Base-by-base conservation (phyloP, 2,888 invertebrate species). In the Galerucella calmariensis region DNA sequence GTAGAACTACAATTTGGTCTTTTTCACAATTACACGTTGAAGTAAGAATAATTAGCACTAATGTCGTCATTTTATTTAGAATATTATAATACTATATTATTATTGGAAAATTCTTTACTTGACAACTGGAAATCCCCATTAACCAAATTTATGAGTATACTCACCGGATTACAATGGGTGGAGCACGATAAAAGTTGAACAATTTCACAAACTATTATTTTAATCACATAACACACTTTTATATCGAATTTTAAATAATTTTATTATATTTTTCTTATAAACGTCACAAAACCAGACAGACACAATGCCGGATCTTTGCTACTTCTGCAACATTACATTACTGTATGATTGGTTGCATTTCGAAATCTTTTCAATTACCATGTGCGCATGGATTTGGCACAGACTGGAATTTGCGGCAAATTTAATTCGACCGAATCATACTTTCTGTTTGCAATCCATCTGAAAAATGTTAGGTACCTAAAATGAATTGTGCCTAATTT, bases 141-240 rank as follows among this genome's bases (percentile, higher is more conserved):
- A 53, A 71, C 46, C 65, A 72, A 71, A 58, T 65, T 27, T 68
- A 12, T 41, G 14, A 20, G 56, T 8, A 53, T 67, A 72, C 72
- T 72, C n/a, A 72, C 72, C 58, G 46, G 59, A 59, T 58, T 59
- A 67, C 46, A 66, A 24, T 59, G 72, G 72, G 72, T 72, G 59
- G 67, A 72, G 72, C 66, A 67, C 67, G 24, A 67, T 35, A 56
- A 59, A 59, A 48, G 51, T 59, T 27, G 48, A 72, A 72, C 63
- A 59, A 24, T 48, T 67, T 72, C 20, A 72, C 66, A 59, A 46
- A 27, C n/a, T 35, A 72, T n/a, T 67, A 51, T n/a, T 56, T 16
- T 51, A 66, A 46, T 72, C 72, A 72, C 72, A 72, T 72, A 72
- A 72, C 72, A 71, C 71, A 71, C 16, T 58, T 59, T 12, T 59